phyloP scores from a whole-genome alignment of 2,113 vertebrate species.

The Rhinolophus ferrumequinum region DNA sequence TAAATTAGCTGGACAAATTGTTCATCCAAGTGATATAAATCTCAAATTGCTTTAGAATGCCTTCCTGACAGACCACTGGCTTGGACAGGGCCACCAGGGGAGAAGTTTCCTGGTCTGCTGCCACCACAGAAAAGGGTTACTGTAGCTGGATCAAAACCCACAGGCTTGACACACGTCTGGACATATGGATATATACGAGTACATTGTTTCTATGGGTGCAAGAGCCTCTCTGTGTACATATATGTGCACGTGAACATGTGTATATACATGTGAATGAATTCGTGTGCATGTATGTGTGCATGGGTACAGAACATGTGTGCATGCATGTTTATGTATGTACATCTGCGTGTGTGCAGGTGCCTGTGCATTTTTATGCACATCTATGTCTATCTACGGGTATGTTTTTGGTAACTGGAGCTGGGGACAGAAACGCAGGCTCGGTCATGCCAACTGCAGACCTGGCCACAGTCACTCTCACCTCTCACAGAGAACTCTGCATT shows the following conservation, averaged over 20 bases:
- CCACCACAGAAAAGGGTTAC: not conserved
- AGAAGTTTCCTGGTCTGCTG: not conserved
- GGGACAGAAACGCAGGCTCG: not conserved
- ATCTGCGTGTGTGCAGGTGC: accelerated
- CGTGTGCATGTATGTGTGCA: accelerated
- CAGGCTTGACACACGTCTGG: not conserved
- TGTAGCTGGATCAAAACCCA: not conserved
- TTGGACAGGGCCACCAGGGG: not conserved
- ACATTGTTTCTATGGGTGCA: not conserved
- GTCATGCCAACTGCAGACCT: not conserved
- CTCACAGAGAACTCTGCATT: not conserved
- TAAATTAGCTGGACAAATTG: not conserved
- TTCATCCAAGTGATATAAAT: not conserved
- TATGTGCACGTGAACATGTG: not conserved
- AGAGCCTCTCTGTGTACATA: not conserved
- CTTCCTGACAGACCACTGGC: not conserved
- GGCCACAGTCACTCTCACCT: not conserved
- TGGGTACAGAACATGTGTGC: too few species aligned
- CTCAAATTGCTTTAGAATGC: not conserved
- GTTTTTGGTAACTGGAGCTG: not conserved
- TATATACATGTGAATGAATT: not conserved
- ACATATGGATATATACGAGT: accelerated
- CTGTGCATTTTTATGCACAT: not conserved
- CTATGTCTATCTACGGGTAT: not conserved
- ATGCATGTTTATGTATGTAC: not conserved